A percentile compares a stretch with the other conserved stretches of the same genome.
These are phyloP conservation scores for Onthophagus taurus DNA, from an alignment of 1,140 invertebrate genomes.

Conservation along the genomic window DNA sequence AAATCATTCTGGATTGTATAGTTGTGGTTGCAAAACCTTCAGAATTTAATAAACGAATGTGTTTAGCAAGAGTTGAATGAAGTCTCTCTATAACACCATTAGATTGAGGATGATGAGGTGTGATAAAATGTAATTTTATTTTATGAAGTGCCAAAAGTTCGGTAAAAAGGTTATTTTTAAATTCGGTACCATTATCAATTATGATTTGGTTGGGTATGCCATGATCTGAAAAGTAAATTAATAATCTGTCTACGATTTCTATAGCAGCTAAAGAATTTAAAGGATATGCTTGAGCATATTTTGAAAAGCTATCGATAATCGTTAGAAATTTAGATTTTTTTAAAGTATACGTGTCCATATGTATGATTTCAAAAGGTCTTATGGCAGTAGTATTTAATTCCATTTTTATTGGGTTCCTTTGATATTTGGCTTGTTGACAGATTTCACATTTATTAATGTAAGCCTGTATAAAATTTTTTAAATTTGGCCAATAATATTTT, in stretches of 20 bases:
- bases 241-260: neutral
- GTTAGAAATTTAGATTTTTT: slow-evolving; percentile 15
- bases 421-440: slow-evolving; percentile 27
- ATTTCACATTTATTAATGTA: slow-evolving; percentile 25
- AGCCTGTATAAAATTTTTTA: slow-evolving; percentile 24
- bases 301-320: slow-evolving; percentile 9
- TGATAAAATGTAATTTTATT: slow-evolving; percentile 9
- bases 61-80: slow-evolving; percentile 8
- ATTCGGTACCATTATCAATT: slow-evolving; percentile 5
- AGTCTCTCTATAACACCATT: slow-evolving; percentile 6
- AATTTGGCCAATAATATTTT: slow-evolving; percentile 35
- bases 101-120: slow-evolving; percentile 4
- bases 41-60: neutral
- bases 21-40: neutral
- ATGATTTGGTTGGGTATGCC: slow-evolving; percentile 1
- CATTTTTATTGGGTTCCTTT: slow-evolving; percentile 27
- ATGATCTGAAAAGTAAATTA: neutral
- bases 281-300: slow-evolving; percentile 7
- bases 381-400: slow-evolving; percentile 20
- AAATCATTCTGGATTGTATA: neutral
- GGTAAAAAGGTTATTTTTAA: slow-evolving; percentile 3
- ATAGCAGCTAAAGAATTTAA: neutral
- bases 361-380: slow-evolving; percentile 28
- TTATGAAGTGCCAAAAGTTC: slow-evolving; percentile 7
- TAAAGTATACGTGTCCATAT: slow-evolving; percentile 26